Conservation (phyloP, 2,888 invertebrate genomes). For the Sinelater perroti region DNA sequence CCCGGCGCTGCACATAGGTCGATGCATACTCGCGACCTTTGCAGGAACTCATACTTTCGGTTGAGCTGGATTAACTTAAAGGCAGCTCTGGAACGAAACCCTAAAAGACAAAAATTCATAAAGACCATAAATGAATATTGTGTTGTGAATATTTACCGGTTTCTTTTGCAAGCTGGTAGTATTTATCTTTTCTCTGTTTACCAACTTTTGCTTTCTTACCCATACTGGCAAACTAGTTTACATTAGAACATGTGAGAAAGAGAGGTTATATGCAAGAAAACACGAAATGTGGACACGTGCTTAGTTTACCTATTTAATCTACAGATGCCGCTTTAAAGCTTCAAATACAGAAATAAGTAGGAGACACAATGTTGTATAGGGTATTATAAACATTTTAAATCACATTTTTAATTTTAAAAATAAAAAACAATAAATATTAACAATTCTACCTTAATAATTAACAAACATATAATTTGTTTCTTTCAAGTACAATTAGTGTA, state of each 20-base stretch:
- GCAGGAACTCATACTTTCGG: conserved; percentile 95
- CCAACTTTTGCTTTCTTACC: conserved; percentile 96
- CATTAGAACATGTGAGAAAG: conserved; percentile 31
- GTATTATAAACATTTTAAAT: no score
- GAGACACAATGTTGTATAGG: no score
- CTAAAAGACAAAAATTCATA: conserved; percentile 61
- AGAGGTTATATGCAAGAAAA: not conserved
- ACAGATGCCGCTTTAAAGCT: no score
- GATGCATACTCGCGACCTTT: conserved; percentile 94
- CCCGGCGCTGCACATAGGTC: conserved; percentile 99
- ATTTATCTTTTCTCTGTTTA: conserved; percentile 98
- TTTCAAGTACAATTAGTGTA: no score
- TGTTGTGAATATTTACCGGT: conserved; percentile 77
- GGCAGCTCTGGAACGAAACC: conserved; percentile 97
- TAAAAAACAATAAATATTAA: no score
- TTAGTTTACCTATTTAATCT: no score
- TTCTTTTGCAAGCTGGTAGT: conserved; percentile 98
- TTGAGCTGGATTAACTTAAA: conserved; percentile 99
- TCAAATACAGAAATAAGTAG: no score
- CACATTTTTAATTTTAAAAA: no score
- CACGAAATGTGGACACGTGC: no score
- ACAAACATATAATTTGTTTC: no score
- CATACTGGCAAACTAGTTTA: conserved; percentile 68
- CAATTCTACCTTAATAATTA: no score
- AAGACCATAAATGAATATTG: not conserved